Evolutionary conservation across 2,113 vertebrate species (phyloP).

Genomic region (Charina bottae): DNA sequence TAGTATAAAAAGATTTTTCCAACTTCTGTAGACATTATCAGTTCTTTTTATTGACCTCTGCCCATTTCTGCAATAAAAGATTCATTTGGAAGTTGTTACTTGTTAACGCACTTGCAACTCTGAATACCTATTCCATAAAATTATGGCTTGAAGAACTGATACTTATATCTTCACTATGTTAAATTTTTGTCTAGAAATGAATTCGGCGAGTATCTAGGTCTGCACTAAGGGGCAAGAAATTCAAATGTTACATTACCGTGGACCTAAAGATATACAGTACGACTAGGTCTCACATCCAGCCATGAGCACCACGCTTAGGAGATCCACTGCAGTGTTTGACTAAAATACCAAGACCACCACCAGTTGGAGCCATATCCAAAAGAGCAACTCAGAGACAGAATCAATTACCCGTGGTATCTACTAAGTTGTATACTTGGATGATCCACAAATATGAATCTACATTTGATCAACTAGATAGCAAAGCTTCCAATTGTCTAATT

Average conservation of each 20-base stretch:
- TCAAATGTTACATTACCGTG: background rate
- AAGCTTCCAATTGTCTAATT: background rate
- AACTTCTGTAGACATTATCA: background rate
- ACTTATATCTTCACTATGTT: background rate
- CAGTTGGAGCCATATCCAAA: background rate
- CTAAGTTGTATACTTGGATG: background rate
- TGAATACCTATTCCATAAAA: background rate
- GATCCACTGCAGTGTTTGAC: background rate
- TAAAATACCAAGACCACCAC: background rate
- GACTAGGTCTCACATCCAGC: background rate
- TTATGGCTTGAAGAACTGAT: background rate
- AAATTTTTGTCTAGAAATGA: background rate
- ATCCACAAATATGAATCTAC: background rate
- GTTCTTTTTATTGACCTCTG: background rate
- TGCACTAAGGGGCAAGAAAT: background rate
- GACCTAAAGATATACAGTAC: background rate
- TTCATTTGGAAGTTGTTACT: background rate
- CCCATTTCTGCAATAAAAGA: background rate
- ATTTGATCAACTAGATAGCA: background rate
- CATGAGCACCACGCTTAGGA: background rate
- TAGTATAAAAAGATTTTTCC: background rate
- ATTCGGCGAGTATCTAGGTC: background rate
- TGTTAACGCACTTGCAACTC: background rate
- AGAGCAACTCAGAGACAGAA: background rate
- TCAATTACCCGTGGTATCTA: background rate